Conservation (phyloP, 2,888 invertebrate species). For the Drosophila anceps region DNA sequence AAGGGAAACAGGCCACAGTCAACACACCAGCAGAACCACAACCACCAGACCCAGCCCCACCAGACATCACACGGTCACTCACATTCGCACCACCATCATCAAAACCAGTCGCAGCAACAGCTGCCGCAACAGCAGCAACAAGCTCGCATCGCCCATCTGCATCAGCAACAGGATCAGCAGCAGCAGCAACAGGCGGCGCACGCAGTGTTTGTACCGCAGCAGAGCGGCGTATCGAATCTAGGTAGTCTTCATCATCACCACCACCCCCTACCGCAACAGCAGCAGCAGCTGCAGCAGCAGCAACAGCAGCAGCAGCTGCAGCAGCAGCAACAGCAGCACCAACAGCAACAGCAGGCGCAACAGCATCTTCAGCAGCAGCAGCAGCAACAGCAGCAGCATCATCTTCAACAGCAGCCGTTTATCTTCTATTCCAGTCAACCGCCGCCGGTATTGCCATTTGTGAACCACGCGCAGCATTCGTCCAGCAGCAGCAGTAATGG, state of each 20-base stretch:
- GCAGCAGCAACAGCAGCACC: conserved; percentile 50
- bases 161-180: conserved; percentile 54
- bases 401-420: conserved; percentile 45
- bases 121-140: conserved; percentile 52
- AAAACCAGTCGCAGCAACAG: conserved; percentile 55
- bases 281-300: conserved; percentile 53
- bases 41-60: conserved; percentile 74
- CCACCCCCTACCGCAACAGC: conserved; percentile 54
- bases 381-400: conserved; percentile 49
- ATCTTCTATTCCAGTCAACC: conserved; percentile 52
- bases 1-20: conserved; percentile 82
- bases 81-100: conserved; percentile 54
- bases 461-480: conserved; percentile 53
- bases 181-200: conserved; percentile 41
- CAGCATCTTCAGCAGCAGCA: conserved; percentile 53
- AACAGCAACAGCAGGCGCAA: conserved; percentile 48
- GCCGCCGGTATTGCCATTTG: conserved; percentile 41
- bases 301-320: conserved; percentile 57
- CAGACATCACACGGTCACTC: conserved; percentile 54
- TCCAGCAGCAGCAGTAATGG: conserved; percentile 65
- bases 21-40: conserved; percentile 80
- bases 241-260: conserved; percentile 53
- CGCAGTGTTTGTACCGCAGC: conserved; percentile 59
- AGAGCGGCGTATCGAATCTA: conserved; percentile 34
- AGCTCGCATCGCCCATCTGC: conserved; percentile 40